Base-by-base conservation (phyloP, 2,888 invertebrate species). In the Neuroscelio doddi region DNA sequence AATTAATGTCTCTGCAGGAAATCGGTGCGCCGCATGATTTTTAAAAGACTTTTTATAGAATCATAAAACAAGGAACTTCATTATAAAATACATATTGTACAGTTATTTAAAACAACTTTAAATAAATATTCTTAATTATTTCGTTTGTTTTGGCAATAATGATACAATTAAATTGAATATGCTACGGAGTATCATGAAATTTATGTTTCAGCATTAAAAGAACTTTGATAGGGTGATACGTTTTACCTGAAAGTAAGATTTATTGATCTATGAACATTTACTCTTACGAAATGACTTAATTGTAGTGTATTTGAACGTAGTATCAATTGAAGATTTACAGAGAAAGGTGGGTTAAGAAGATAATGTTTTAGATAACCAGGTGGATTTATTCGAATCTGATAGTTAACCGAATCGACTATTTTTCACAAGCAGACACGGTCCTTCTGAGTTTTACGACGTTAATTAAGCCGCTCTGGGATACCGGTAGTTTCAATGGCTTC, bases 391-490 rank as follows among this genome's bases (percentile, higher is more conserved):
- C 24, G 36, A 39, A 36, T 50, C 50, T 50, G 16, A 36, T 58
- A 58, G 44, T 58, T 51, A 59, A 46, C 9, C 14, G 30, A 26
- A 41, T 32, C 39, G n/a, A 39, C 17, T 12, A 32, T 50, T 57
- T 51, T 51, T 51, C 24, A 30, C 12, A 39, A 29, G 16, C 38
- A 29, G 15, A 46, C 30, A 16, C 27, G 27, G 29, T 56, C 29
- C 32, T 39, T 46, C 32, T 51, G 45, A 24, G 30, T 46, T 51
- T 51, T 58, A 50, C 51, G 46, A 46, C 50, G 29, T 50, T 58
- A 58, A 58, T 58, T 58, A 56, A 56, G 49, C 41, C 41, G 41
- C 56, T 41, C 47, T 26, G 41, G 41, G 39, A 56, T 36, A 41
- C 29, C 21, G 21, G 34, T 56, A 49, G 32, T 56, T 49, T 32